Base-by-base conservation (phyloP, 2,888 invertebrate species). In the Zygothrica quintamaculata region DNA sequence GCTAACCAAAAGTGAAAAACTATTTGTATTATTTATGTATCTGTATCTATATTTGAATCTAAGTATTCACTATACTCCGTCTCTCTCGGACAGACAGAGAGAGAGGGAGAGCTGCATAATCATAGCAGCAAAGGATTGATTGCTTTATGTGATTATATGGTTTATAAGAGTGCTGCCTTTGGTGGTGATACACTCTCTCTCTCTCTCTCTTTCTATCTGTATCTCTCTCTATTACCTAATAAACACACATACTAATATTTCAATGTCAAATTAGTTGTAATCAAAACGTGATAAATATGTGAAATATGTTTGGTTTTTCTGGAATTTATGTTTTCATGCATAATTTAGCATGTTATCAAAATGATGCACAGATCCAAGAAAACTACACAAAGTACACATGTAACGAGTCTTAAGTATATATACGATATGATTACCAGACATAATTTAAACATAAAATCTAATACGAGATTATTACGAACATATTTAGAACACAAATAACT, bases 211-310 rank as follows among this genome's bases (percentile, higher is more conserved):
- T 22, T 40, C 39, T 29, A 15, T 53, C 22, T 18, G 48, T 33
- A 15, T 46, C 3, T 25, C 26, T 44, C 29, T 22, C 13, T 22
- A 11, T n/a, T 5, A 13, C 33, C 44, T 51, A 42, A 15, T n/a
- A n/a, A n/a, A n/a, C n/a, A n/a, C n/a, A 13, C 62, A 70, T 71
- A 72, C 67, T 76, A 68, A 84, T 84, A 87, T 74, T 74, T 84
- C 82, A 84, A 74, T 85, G 82, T 84, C 82, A 85, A 81, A 87
- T 84, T 84, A 81, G 71, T 68, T 77, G 18, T 77, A 87, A 87
- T 87, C 77, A 69, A 68, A 67, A 57, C 48, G 67, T 84, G 87
- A 87, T 87, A 78, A 87, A 65, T 74, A 68, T 43, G 68, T 78
- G 44, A 82, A 79, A 61, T 55, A 72, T 74, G 40, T 46, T 3